Evolutionary conservation across 2,113 vertebrate genomes (phyloP), one percentile per base, ranked within the genome.

Genomic region (Cricetomys ansorgei): DNA sequence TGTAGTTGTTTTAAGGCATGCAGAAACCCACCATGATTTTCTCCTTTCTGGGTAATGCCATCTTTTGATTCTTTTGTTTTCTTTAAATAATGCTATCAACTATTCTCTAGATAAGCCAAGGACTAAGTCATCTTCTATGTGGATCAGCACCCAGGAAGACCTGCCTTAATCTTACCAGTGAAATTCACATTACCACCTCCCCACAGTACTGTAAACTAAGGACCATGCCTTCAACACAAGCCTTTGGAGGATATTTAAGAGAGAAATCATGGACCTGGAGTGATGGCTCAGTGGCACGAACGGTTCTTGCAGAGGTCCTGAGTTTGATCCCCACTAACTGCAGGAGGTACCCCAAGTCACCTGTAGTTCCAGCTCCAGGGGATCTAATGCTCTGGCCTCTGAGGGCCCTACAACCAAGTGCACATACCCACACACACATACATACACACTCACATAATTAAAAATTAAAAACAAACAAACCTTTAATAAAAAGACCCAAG

Each of bases 21-120:
- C 37, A 89, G 64, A 79, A 67, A 86, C 16, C 16, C 48, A 75
- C 13, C n/a, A 34, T 48, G 72, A 5, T 57, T 12, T 89, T 67
- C 43, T 64, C 70, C 62, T 21, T 95, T 85, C 53, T 70, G 53
- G 34, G 59, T 92, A 23, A 73, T 55, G 76, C 48, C 6, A 64
- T 72, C 17, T 64, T 92, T 29, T 55, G 85, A 80, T 87, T 48
- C 29, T 90, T 79, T 96, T 80, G 23, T 92, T 57, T 13, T 76
- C 59, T 40, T 92, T 43, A 45, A 45, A 62, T 31, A 69, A 80
- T 37, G 48, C 62, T 31, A 27, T 13, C 27, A 53, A n/a, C 73
- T 67, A 21, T 86, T 64, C 43, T 64, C 50, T 62, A 37, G 67
- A 57, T 48, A 62, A 95, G 45, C 29, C 37, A 53, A 37, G 37